Percentiles rank a stretch among this genome's conserved stretches.
Conservation (phyloP, 37 sponge, comb jelly and placozoan species). For the Hexactinellida sp. region DNA sequence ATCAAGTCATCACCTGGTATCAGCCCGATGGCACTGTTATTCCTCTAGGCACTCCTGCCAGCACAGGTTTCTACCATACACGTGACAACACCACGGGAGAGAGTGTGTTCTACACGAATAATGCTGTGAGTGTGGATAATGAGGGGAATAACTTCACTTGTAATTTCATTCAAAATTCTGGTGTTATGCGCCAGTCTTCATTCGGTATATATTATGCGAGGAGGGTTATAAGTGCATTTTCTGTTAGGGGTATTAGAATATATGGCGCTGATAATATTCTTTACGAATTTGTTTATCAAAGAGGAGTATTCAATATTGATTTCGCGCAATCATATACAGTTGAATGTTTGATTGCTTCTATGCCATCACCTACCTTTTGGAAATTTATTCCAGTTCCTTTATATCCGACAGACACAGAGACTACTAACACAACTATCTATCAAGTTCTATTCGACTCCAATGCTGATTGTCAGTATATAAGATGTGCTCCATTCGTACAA, state of each 20-base stretch:
- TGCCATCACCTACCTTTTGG: background rate
- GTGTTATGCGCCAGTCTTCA: background rate
- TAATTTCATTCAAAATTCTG: background rate
- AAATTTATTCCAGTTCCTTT: background rate
- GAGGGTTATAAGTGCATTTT: background rate
- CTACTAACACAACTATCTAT: background rate
- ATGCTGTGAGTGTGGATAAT: background rate
- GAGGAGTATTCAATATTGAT: background rate
- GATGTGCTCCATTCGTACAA: background rate
- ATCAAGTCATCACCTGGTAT: conserved; percentile 6
- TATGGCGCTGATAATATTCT: background rate
- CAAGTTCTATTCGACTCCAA: background rate
- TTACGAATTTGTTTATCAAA: background rate
- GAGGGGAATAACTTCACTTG: conserved; percentile 13
- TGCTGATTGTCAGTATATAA: background rate
- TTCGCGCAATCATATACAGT: background rate
- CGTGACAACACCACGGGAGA: background rate
- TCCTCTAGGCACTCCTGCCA: background rate
- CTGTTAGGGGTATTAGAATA: background rate
- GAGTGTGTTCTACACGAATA: conserved; percentile 1
- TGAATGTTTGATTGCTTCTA: background rate
- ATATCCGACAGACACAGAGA: background rate
- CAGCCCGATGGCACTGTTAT: background rate
- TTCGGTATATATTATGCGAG: background rate
- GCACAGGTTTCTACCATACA: background rate